These are phyloP conservation scores for Periparus ater DNA, from an alignment of 2,797 vertebrate genomes.

Conservation along the genomic window DNA sequence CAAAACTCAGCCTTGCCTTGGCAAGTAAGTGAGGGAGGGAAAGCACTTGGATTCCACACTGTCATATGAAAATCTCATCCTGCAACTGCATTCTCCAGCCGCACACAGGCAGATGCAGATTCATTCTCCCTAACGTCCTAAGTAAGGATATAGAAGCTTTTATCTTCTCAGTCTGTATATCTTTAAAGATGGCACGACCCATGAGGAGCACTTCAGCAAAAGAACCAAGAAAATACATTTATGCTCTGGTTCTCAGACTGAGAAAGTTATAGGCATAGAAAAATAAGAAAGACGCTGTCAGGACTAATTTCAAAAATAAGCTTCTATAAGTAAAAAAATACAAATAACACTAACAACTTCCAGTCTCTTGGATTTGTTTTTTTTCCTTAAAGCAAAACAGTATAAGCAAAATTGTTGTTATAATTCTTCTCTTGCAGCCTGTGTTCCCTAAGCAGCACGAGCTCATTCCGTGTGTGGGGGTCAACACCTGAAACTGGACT, in stretches of 20 bases:
- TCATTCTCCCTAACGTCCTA: not conserved
- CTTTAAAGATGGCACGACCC: not conserved
- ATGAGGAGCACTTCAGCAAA: not conserved
- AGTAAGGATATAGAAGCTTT: not conserved
- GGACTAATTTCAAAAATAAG: not conserved
- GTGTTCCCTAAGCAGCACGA: not conserved
- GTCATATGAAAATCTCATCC: not conserved
- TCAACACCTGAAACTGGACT: not conserved
- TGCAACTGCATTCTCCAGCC: not conserved
- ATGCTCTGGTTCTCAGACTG: not conserved
- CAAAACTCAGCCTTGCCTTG: conserved; percentile 5
- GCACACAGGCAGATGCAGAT: not conserved
- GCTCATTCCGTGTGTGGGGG: not conserved
- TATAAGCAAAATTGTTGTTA: not conserved
- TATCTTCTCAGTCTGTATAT: not conserved
- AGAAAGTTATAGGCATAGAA: not conserved
- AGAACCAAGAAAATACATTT: not conserved
- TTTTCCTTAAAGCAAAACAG: not conserved
- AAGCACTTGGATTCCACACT: not conserved
- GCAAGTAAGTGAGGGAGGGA: not conserved
- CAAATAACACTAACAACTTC: not conserved
- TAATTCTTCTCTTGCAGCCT: not conserved
- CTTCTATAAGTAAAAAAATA: not conserved
- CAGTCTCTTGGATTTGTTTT: not conserved
- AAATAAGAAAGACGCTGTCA: not conserved